Base-by-base conservation (phyloP, 2,113 vertebrate species). In the Campylomormyrus numenius region DNA sequence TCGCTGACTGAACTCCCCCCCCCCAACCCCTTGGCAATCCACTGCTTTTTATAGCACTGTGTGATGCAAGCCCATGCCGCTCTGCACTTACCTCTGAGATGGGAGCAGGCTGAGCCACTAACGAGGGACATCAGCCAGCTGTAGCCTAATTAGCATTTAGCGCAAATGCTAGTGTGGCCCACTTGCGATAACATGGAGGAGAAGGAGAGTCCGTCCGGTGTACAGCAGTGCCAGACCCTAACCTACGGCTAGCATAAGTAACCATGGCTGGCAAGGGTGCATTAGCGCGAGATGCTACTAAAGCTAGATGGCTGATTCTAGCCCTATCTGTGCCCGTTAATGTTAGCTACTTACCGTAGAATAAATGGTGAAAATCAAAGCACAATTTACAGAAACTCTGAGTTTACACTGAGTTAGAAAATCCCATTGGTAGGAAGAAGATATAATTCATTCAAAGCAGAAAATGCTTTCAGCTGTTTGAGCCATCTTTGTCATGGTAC, bases 381-480 rank as follows among this genome's bases (percentile, higher is more conserved):
- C 93, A 94, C 91, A 90, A 90, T 93, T 94, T 95, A 94, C 91
- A 94, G 91, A 93, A 93, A 90, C 92, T 92, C 92, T 94, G 94
- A 92, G 88, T 85, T 88, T 89, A 90, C 85, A 92, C 49, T 50
- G 13, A 50, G 49, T 15, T 17, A 94, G 92, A 93, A 49, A 93
- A 90, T 91, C 88, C 90, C 94, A 93, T 92, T 92, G 92, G 91
- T 92, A 52, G 48, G 45, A 53, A 89, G 87, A 42, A 84, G 87
- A 62, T 46, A 35, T 58, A 31, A 58, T 80, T 50, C 92, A 91
- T 92, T 87, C 93, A 89, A 92, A 92, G 91, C 91, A 90, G 91
- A 52, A 93, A 39, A 93, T 91, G 39, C 46, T 88, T 89, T 92
- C 90, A 90, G 86, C 66, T 90, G 89, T 84, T 91, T 84, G 85